A percentile compares a stretch with the other conserved stretches of the same genome.
These are phyloP conservation scores for Tympanuchus pallidicinctus DNA, from an alignment of 2,113 vertebrate species.

Conservation along the genomic window DNA sequence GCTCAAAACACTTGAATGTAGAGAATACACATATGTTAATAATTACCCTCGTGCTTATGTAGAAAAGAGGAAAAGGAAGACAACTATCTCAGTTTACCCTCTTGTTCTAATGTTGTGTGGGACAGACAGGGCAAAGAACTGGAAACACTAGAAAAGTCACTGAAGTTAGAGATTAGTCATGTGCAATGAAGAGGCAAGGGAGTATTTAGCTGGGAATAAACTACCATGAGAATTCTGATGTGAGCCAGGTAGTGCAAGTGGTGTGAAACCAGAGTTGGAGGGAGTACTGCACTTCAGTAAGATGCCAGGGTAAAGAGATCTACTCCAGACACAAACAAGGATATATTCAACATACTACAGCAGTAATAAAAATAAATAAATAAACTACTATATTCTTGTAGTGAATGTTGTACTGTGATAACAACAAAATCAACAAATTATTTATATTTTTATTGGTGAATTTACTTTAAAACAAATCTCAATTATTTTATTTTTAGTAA, in stretches of 20 bases:
- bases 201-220: background rate
- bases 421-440: background rate
- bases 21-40: background rate
- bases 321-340: background rate
- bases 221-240: background rate
- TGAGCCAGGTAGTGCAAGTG: background rate
- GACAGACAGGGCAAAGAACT: background rate
- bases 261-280: background rate
- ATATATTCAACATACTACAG: background rate
- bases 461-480: background rate
- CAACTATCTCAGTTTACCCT: background rate
- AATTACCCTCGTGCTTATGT: background rate
- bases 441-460: background rate
- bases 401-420: rapidly evolving
- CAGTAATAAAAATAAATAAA: background rate
- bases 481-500: background rate
- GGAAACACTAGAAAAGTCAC: background rate
- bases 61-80: background rate
- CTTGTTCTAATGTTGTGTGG: background rate
- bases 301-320: rapidly evolving
- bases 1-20: background rate
- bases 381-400: no score
- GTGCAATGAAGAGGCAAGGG: background rate
- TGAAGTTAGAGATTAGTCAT: background rate
- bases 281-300: background rate